Conservation (phyloP, 2,113 vertebrate species). For the Melospiza melodia region DNA sequence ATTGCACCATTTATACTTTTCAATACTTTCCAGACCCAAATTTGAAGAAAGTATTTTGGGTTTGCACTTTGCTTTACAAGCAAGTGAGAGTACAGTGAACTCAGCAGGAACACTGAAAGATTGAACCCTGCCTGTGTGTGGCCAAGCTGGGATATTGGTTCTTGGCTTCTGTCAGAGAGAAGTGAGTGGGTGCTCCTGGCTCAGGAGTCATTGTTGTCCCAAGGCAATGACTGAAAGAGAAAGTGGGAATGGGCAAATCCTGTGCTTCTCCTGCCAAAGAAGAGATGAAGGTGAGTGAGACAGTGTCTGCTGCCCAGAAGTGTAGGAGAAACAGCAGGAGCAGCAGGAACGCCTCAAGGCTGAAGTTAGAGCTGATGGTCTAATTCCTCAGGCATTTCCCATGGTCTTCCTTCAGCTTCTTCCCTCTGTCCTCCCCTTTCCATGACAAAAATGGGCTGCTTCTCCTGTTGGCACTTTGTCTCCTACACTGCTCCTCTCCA, state of each 20-base stretch:
- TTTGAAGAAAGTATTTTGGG: background rate
- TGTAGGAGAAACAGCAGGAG: background rate
- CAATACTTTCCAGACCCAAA: background rate
- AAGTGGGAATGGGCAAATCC: background rate
- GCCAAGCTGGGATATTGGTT: background rate
- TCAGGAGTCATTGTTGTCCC: background rate
- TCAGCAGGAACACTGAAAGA: rapidly evolving
- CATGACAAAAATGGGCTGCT: background rate
- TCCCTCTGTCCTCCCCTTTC: background rate
- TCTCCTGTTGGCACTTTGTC: background rate
- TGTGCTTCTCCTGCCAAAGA: background rate
- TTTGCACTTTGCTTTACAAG: background rate
- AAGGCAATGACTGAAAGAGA: background rate
- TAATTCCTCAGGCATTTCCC: background rate
- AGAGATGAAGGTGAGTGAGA: background rate
- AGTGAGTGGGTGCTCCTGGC: background rate
- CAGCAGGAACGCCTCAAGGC: background rate
- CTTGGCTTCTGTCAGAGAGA: background rate
- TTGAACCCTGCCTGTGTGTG: background rate
- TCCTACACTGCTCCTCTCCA: background rate
- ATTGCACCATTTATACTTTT: background rate
- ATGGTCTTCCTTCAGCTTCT: background rate
- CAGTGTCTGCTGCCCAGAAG: background rate
- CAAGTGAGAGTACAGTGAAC: background rate
- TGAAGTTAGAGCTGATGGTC: background rate